Conservation (phyloP, 2,888 invertebrate genomes). For the Chaetogeoica ovagalla region DNA sequence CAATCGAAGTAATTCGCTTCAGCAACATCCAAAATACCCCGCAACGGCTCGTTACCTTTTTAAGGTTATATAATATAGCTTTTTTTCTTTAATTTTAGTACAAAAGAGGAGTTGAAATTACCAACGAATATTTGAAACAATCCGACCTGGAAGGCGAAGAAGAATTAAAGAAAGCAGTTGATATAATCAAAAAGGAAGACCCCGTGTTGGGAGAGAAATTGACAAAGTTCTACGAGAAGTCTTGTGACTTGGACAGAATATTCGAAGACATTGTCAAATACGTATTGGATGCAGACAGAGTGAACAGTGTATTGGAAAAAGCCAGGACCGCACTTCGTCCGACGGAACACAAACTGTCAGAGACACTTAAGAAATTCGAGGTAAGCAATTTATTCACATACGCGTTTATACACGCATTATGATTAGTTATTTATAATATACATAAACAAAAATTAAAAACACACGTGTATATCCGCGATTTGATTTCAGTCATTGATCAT, state of each 20-base stretch:
- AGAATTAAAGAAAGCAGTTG: background rate
- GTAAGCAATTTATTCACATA: background rate
- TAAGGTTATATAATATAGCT: background rate
- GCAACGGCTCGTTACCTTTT: too few species aligned
- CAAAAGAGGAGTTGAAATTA: background rate
- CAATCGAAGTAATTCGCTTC: too few species aligned
- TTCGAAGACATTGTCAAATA: conserved; percentile 37
- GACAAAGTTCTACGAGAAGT: conserved; percentile 20
- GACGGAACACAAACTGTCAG: background rate
- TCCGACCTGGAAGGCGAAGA: background rate
- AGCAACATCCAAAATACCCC: too few species aligned
- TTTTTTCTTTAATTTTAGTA: background rate
- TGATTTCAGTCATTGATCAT: conserved; percentile 16
- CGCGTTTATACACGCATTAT: background rate
- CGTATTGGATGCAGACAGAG: conserved; percentile 3
- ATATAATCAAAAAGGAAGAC: conserved; percentile 32
- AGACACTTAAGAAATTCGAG: conserved; percentile 29
- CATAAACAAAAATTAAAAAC: too few species aligned
- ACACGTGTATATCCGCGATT: background rate
- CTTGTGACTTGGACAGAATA: conserved; percentile 7
- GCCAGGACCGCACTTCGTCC: background rate
- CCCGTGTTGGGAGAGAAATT: conserved; percentile 35
- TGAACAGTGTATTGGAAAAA: background rate
- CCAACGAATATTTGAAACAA: conserved; percentile 16
- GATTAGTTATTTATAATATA: background rate